Evolutionary conservation across 2,113 vertebrate species (phyloP), one percentile per base, ranked within the genome.

Genomic region (Zeus faber): DNA sequence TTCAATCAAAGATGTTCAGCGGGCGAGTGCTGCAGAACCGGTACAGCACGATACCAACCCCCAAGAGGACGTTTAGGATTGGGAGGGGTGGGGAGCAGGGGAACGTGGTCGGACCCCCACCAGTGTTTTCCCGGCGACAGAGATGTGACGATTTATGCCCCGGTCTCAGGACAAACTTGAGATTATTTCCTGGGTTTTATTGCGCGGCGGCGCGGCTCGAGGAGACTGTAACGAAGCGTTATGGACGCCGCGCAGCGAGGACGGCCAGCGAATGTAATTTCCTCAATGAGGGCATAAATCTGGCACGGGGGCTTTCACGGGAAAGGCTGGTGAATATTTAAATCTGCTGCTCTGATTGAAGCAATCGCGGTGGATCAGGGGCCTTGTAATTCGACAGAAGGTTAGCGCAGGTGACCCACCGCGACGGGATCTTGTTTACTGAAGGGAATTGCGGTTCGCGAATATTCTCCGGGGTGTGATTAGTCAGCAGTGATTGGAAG

Each of bases 291-390:
- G 51, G 18, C 72, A 79, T 91, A 87, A 92, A 91, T 88, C 80
- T 81, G 33, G 21, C 59, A 51, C 27, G 54, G 77, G 83, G 87
- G 63, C 63, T 60, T 89, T 85, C 82, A 72, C 68, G 86, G 65
- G 74, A 77, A 87, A 84, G 63, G 74, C 70, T 72, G 62, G 62
- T 70, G 79, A 71, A 60, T 86, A 77, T 89, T 89, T 79, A 83
- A 91, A 85, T 84, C 82, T 76, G 87, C 79, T 80, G 81, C 76
- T 84, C 74, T 87, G 80, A 90, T 88, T 86, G 85, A 88, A 91
- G 79, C 79, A 83, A 87, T 86, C 82, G 80, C 75, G 79, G 79
- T 79, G 85, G 81, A 87, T 82, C 73, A 69, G 39, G 44, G 47
- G 50, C 74, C 63, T 29, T 63, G 64, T 84, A 73, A 83, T 91